phyloP scores from a whole-genome alignment of 2,113 vertebrate genomes.

The Muscicapa adusta region DNA sequence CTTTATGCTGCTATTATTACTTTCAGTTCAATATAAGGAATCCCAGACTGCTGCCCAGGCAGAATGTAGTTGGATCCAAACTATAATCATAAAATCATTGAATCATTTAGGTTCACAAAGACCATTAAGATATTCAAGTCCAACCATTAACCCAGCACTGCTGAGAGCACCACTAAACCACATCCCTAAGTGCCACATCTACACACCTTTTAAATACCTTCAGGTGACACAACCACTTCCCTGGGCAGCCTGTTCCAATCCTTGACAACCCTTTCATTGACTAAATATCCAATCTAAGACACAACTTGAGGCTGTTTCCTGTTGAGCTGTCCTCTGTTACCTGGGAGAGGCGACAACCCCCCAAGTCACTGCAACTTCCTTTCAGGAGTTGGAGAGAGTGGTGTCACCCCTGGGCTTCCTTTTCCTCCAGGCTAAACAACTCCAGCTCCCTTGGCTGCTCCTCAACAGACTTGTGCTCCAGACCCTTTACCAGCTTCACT shows the following conservation, averaged over 20 bases:
- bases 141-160: not conserved
- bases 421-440: not conserved
- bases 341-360: not conserved
- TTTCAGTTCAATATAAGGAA: conserved; percentile 15
- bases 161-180: not conserved
- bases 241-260: not conserved
- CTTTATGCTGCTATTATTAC: conserved; percentile 42
- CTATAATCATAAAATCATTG: not conserved
- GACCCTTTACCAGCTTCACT: not conserved
- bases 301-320: not conserved
- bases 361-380: not conserved
- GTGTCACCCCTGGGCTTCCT: not conserved
- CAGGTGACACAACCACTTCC: not conserved
- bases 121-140: not conserved
- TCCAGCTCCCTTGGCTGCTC: not conserved
- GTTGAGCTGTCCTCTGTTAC: not conserved
- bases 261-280: not conserved
- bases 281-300: not conserved
- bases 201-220: not conserved
- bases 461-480: not conserved
- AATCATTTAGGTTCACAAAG: not conserved
- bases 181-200: not conserved
- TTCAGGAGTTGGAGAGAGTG: not conserved
- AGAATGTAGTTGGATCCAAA: not conserved
- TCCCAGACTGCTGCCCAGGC: not conserved